These are phyloP conservation scores for Chlorops oryzae DNA, from an alignment of 1,140 invertebrate species.

Conservation along the genomic window DNA sequence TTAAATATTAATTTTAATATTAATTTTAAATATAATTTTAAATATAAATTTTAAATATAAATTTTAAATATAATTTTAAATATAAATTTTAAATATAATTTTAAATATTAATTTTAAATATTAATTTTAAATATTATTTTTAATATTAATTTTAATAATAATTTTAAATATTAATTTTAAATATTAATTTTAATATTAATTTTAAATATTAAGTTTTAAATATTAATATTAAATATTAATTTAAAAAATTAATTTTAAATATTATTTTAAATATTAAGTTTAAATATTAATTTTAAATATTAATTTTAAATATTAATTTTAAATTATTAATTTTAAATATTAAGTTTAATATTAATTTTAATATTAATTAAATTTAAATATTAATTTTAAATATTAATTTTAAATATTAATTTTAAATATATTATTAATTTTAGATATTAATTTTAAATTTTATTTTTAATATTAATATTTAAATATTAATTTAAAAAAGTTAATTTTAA, in stretches of 20 bases:
- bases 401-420: not conserved
- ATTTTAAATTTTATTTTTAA: not conserved
- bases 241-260: not conserved
- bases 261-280: not conserved
- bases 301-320: not conserved
- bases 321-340: not conserved
- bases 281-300: not conserved
- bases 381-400: not conserved
- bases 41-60: not conserved
- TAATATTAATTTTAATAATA: not conserved
- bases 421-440: not conserved
- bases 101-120: not conserved
- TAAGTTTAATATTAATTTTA: not conserved
- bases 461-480: too few relatives aligned
- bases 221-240: not conserved
- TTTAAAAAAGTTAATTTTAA: not conserved
- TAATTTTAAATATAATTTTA: not conserved
- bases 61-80: not conserved
- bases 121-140: not conserved
- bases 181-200: not conserved
- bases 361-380: not conserved
- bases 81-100: not conserved
- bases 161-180: not conserved
- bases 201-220: not conserved
- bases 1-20: not conserved